Evolutionary conservation across 2,888 invertebrate species (phyloP).

Genomic region (Prenolepis imparis): DNA sequence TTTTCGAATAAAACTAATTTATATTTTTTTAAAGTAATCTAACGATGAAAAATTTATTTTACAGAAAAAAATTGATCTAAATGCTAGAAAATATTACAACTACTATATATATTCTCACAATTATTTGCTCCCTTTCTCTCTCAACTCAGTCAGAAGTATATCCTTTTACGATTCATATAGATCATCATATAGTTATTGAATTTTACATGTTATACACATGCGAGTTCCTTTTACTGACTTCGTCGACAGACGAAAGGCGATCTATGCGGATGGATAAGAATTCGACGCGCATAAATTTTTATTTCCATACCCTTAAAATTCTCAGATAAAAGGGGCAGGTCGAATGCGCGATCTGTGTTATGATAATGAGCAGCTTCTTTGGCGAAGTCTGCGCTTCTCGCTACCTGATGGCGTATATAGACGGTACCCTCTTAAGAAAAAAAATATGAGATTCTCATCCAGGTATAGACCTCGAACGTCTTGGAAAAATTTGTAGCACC

Average conservation of each 20-base stretch:
- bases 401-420: constrained; percentile 59
- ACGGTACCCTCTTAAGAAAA: constrained; percentile 58
- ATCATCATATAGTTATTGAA: constrained; percentile 41
- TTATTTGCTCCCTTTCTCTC: not conserved
- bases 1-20: constrained; percentile 6
- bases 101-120: not conserved
- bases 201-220: constrained; percentile 41
- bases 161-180: constrained; percentile 32
- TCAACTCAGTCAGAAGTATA: constrained; percentile 8
- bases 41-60: not conserved
- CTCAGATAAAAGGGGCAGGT: constrained; percentile 74
- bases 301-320: constrained; percentile 79
- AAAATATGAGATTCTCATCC: constrained; percentile 61
- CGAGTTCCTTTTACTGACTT: constrained; percentile 48
- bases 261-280: constrained; percentile 45
- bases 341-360: constrained; percentile 80
- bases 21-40: not conserved
- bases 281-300: constrained; percentile 71
- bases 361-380: constrained; percentile 78
- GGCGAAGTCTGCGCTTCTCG: constrained; percentile 49
- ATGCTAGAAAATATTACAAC: not conserved
- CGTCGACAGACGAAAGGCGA: constrained; percentile 29
- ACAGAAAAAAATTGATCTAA: not conserved
- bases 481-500: constrained; percentile 23
- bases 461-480: constrained; percentile 4